Percentiles rank a stretch among this genome's conserved stretches.
Conservation (phyloP, 2,797 vertebrate species). For the Geotria australis region DNA sequence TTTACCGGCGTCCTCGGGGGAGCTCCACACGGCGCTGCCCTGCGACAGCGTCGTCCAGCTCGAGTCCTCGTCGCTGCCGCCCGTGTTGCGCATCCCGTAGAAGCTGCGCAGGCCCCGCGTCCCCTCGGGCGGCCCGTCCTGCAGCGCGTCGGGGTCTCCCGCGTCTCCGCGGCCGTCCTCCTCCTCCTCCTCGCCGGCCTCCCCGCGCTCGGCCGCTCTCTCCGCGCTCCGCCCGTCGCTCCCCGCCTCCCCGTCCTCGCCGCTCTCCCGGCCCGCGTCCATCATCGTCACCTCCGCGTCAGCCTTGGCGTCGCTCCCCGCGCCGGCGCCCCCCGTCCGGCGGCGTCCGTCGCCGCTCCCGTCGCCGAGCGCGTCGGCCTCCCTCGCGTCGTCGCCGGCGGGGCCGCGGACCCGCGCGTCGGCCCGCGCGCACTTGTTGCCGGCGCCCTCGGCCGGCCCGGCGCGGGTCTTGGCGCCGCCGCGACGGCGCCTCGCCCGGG, state of each 20-base stretch:
- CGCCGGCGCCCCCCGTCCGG: too few species aligned
- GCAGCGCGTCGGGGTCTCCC: background rate
- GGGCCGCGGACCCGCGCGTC: too few species aligned
- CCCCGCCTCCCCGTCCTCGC: background rate
- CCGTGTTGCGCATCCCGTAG: constrained; percentile 68
- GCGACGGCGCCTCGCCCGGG: too few species aligned
- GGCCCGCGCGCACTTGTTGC: too few species aligned
- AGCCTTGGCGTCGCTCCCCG: too few species aligned
- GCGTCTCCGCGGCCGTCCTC: background rate
- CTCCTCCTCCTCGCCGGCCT: background rate
- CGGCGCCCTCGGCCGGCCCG: too few species aligned
- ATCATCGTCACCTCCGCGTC: too few species aligned
- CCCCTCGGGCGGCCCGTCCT: background rate
- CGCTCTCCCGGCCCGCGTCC: too few species aligned
- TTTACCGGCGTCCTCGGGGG: constrained; percentile 50
- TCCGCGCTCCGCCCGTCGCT: background rate
- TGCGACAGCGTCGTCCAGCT: constrained; percentile 94
- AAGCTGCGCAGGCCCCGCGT: constrained; percentile 3
- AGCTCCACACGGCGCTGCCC: constrained; percentile 49
- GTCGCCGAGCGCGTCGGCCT: too few species aligned
- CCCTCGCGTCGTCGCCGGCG: too few species aligned
- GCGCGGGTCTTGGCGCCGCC: too few species aligned
- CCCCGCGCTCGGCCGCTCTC: background rate
- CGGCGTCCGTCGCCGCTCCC: too few species aligned
- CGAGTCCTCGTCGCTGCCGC: constrained; percentile 77